Base-by-base conservation (phyloP, 2,888 invertebrate genomes). In the Amphimallon solstitiale region DNA sequence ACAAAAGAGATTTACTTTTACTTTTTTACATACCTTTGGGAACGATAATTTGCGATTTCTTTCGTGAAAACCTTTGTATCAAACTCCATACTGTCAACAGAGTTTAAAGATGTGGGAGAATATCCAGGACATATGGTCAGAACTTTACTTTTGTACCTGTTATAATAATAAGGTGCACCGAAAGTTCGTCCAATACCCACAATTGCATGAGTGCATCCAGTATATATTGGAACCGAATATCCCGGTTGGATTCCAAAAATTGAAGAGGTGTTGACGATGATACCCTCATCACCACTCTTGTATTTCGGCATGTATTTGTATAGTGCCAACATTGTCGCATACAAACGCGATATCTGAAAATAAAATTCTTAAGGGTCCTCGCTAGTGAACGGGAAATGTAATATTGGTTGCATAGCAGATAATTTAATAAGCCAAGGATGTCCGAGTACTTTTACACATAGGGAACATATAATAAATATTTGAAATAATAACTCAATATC, bases 241-340 rank as follows among this genome's bases (percentile, higher is more conserved):
- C 49, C 65, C 6, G 66, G 52, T 21, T 67, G 45, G 14, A 76
- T 35, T 15, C 75, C 75, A 40, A 70, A 63, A 34, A 74, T 65
- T 5, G 77, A 77, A 6, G 75, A 63, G 3, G 68, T 72, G 63
- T 77, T 77, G n/a, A 77, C 51, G 9, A 77, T 70, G 2, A 77
- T 63, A n/a, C 72, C 73, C 68, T 75, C 76, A 4, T 68, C 62
- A 0, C 68, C 70, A 4, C 65, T 66, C 70, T 70, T 73, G 46
- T 73, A 70, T 64, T 71, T 71, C n/a, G 74, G 73, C 35, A 77
- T 68, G 63, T 74, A 76, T 52, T 71, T 72, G 17, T 70, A 62
- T 23, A 71, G 35, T 0, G 75, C 64, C 35, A 67, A 48, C 38
- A 52, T 49, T 19, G 67, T 64, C 9, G 45, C 52, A 45, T 49